phyloP scores from a whole-genome alignment of 92 coral and sea anemone species.

The Siderastrea siderea region DNA sequence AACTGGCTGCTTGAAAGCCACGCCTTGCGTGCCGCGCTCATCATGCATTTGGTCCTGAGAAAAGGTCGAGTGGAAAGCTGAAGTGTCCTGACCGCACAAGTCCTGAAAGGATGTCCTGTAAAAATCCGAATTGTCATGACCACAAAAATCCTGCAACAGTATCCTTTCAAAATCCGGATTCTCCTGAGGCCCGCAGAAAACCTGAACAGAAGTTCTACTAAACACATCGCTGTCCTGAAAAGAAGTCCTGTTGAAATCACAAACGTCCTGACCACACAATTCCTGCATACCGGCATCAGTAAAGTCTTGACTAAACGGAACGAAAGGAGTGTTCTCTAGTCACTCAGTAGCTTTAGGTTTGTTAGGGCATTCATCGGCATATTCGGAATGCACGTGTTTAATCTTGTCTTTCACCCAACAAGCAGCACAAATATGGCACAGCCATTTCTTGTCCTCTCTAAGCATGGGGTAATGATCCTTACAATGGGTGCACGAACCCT shows the following conservation, averaged over 20 bases:
- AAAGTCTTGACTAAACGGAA: not conserved
- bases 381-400: not conserved
- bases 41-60: not conserved
- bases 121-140: not conserved
- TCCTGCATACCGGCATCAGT: not conserved
- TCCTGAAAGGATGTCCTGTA: not conserved
- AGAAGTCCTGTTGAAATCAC: not conserved
- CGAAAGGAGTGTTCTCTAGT: not conserved
- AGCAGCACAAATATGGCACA: constrained; percentile 50
- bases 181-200: not conserved
- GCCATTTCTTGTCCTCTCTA: constrained; percentile 25
- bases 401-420: constrained; percentile 44
- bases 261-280: not conserved
- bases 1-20: too few relatives aligned
- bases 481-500: not conserved
- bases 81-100: not conserved
- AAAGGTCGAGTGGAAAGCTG: not conserved
- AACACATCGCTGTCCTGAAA: not conserved
- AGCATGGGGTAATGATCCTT: constrained; percentile 21
- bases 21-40: too few relatives aligned
- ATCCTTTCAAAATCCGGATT: too few relatives aligned
- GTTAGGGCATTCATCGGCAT: constrained; percentile 23
- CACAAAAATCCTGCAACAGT: too few relatives aligned
- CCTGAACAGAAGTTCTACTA: not conserved
- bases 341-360: not conserved